Evolutionary conservation across 2,113 vertebrate genomes (phyloP).

Genomic region (Marcusenius ussheri): DNA sequence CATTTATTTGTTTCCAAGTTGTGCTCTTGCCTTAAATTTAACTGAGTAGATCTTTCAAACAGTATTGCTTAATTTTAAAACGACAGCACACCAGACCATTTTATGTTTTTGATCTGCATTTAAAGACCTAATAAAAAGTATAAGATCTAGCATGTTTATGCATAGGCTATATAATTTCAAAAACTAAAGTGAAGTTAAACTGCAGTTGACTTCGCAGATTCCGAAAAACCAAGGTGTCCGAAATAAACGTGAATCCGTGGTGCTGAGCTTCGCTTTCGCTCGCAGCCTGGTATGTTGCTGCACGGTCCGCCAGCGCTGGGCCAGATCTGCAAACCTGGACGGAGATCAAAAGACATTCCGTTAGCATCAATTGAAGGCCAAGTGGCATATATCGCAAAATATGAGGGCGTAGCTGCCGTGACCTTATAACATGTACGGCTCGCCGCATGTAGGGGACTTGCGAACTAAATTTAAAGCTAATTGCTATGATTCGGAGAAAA

Average conservation of each 20-base stretch:
- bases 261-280: constrained; percentile 38
- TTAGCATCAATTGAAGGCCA: constrained; percentile 24
- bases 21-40: not conserved
- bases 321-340: constrained; percentile 30
- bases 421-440: constrained; percentile 50
- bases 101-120: not conserved
- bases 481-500: constrained; percentile 56
- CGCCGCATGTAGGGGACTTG: constrained; percentile 52
- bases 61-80: not conserved
- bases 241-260: constrained; percentile 54
- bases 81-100: not conserved
- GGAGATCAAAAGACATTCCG: constrained; percentile 43
- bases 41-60: not conserved
- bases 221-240: constrained; percentile 36
- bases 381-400: constrained; percentile 43
- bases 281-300: constrained; percentile 30
- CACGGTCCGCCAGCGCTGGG: not conserved
- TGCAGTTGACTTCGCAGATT: constrained; percentile 49
- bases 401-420: constrained; percentile 58
- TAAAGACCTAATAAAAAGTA: not conserved
- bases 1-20: not conserved
- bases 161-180: constrained; percentile 34
- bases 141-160: not conserved
- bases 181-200: constrained; percentile 42
- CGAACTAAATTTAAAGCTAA: constrained; percentile 74